phyloP scores from a whole-genome alignment of 2,888 invertebrate genomes.

The Cantharis nigra region DNA sequence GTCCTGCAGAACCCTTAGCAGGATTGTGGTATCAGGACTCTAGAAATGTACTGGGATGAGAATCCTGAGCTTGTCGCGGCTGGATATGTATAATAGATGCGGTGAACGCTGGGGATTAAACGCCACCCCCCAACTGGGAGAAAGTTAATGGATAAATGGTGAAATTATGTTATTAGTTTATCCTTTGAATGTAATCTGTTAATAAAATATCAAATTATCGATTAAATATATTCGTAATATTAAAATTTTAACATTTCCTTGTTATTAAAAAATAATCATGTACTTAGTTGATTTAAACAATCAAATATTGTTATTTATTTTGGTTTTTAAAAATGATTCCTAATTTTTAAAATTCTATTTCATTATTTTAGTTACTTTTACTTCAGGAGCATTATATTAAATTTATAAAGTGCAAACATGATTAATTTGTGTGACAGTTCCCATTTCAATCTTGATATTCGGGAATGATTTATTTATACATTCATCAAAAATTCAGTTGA shows the following conservation, averaged over 20 bases:
- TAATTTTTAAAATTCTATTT: not conserved
- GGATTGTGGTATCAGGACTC: slow-evolving; percentile 43
- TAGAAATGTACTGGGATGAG: slow-evolving; percentile 39
- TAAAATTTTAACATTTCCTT: not conserved
- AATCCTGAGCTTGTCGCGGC: slow-evolving; percentile 37
- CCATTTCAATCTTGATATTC: not conserved
- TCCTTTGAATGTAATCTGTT: slow-evolving; percentile 32
- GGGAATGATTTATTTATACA: not conserved
- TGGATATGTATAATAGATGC: slow-evolving; percentile 46
- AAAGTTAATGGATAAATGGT: slow-evolving; percentile 44
- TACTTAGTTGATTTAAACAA: too few species aligned
- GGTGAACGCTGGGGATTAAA: slow-evolving; percentile 37
- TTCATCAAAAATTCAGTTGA: not conserved
- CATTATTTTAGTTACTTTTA: not conserved
- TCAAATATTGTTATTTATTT: not conserved
- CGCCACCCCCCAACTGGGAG: slow-evolving; percentile 29
- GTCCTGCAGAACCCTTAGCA: slow-evolving; percentile 44
- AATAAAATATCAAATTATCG: slow-evolving; percentile 31
- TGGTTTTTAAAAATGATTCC: too few species aligned
- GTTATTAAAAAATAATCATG: not conserved
- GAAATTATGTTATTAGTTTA: slow-evolving; percentile 48
- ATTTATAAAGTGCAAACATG: slow-evolving; percentile 3
- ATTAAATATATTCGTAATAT: slow-evolving; percentile 20
- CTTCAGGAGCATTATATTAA: not conserved
- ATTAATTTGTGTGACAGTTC: slow-evolving; percentile 4